A percentile compares a stretch with the other conserved stretches of the same genome.
phyloP scores from a whole-genome alignment of 1,140 invertebrate species.

The Apis laboriosa region DNA sequence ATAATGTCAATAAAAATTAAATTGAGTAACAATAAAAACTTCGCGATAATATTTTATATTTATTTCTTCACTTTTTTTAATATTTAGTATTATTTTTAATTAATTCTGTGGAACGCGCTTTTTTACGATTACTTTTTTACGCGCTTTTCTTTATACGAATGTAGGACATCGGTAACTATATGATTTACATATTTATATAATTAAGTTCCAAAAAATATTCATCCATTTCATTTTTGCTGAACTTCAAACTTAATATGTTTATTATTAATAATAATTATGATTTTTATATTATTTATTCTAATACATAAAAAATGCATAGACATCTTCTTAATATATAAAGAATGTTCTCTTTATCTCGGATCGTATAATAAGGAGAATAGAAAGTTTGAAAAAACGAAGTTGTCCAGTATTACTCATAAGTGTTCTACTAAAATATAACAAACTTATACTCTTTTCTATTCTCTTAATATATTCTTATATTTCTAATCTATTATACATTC shows the following conservation, averaged over 20 bases:
- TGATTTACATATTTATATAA: not conserved
- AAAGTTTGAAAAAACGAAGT: conserved; percentile 20
- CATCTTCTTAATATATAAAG: not conserved
- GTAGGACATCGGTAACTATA: not conserved
- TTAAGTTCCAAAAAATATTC: not conserved
- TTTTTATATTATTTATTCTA: not conserved
- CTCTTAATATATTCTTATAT: not conserved
- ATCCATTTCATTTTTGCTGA: not conserved
- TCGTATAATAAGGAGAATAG: conserved; percentile 28
- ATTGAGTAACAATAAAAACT: not conserved
- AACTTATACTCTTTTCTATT: not conserved
- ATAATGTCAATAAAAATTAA: not conserved
- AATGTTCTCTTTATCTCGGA: not conserved
- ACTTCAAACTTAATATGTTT: not conserved
- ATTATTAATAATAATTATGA: too few species aligned
- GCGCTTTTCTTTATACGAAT: not conserved
- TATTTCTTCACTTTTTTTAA: not conserved
- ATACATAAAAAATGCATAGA: too few species aligned
- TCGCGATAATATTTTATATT: not conserved
- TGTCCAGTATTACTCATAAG: conserved; percentile 27
- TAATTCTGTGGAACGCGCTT: not conserved
- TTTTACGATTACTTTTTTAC: not conserved
- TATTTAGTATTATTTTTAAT: not conserved
- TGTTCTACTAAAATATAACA: not conserved
- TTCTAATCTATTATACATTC: too few species aligned